Percentiles rank a stretch among this genome's conserved stretches.
Conservation (phyloP, 92 coral and sea anemone genomes). For the Phenganax stokvisi region DNA sequence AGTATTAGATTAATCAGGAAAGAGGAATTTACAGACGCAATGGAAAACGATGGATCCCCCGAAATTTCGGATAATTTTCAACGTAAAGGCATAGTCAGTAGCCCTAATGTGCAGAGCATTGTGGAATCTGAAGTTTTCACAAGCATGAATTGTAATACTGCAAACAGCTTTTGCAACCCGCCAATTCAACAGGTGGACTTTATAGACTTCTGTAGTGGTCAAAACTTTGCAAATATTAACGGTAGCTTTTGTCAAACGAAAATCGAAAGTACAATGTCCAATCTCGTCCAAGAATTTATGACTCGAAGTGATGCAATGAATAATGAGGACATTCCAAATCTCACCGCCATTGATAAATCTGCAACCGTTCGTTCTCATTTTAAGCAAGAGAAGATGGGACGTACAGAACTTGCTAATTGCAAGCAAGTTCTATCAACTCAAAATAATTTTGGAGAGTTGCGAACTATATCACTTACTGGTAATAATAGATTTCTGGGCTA, state of each 20-base stretch:
- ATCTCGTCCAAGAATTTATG: too few species aligned
- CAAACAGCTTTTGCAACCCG: too few species aligned
- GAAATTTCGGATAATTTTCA: not conserved
- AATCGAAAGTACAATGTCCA: not conserved
- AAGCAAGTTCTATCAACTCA: not conserved
- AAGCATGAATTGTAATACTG: too few species aligned
- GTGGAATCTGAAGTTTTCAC: too few species aligned
- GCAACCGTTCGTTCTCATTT: too few species aligned
- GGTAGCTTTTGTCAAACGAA: not conserved
- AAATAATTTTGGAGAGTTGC: not conserved
- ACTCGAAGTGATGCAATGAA: too few species aligned
- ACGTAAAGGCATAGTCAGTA: not conserved
- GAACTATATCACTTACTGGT: not conserved
- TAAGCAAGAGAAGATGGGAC: too few species aligned
- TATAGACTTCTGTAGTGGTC: not conserved
- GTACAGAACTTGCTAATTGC: not conserved
- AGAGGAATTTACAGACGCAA: not conserved
- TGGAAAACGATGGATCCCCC: not conserved
- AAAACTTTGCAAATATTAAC: not conserved
- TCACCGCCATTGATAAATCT: too few species aligned
- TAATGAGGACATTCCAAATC: too few species aligned
- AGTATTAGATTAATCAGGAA: not conserved
- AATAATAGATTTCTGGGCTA: slow-evolving; percentile 1
- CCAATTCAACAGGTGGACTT: not conserved
- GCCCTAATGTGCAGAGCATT: not conserved